Base-by-base conservation (phyloP, 2,797 vertebrate genomes). In the Oryzias dopingdopingensis region DNA sequence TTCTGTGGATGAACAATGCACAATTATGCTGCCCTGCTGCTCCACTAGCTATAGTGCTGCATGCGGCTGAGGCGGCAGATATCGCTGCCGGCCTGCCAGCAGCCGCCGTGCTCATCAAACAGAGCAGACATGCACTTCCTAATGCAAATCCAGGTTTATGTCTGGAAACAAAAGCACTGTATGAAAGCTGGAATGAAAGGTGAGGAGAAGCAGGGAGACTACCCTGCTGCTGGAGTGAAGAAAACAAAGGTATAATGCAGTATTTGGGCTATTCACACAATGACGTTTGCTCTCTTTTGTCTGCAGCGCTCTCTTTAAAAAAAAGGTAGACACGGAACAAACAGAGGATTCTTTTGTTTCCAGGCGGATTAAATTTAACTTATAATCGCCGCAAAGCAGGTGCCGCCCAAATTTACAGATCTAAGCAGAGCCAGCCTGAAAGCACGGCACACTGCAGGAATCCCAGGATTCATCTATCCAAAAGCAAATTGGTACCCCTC, bases 1-100 rank as follows among this genome's bases (percentile, higher is more conserved):
- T 88, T 90, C 85, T 90, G 85, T 80, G 83, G 88, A 89, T 89
- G 87, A 92, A 91, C 90, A 92, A 91, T 90, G 90, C 88, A 83
- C 91, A 91, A 91, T 91, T 91, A 91, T 75, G 62, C 81, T 75
- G 72, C 81, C 89, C 89, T 74, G 88, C 90, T 85, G 86, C 85
- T 90, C 83, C 81, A 77, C 69, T 12, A 87, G 70, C 65, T 68
- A 68, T 70, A 64, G 76, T 76, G 73, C 82, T 72, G 82, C 72
- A 79, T 70, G 75, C 69, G 81, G 84, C 84, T 74, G 77, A 88
- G 85, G 79, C 79, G 65, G 66, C 67, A 55, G 74, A 84, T 85
- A 79, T 59, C 57, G 74, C 81, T 65, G 70, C 82, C 73, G 5
- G 74, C 62, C 77, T 84, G 83, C 78, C 79, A 82, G 77, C 65